Percentiles rank a stretch among this genome's conserved stretches.
Evolutionary conservation across 2,113 vertebrate species (phyloP).

Genomic region (Heterocephalus glaber): DNA sequence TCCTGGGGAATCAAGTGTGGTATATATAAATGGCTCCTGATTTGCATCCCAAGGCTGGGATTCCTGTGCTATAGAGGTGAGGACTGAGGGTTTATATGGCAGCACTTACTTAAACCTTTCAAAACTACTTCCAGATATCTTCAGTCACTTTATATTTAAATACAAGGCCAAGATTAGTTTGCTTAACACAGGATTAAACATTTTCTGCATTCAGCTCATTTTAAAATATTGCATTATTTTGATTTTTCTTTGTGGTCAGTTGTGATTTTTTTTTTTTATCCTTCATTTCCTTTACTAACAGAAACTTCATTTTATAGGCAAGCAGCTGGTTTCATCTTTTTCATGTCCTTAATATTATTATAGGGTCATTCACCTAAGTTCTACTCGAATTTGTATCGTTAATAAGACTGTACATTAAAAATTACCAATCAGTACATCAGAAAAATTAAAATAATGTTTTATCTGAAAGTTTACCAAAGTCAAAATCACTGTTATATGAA

Average conservation of each 20-base stretch:
- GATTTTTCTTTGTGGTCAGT: neutral
- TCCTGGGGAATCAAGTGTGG: constrained; percentile 79
- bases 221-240: constrained; percentile 2
- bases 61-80: constrained; percentile 72
- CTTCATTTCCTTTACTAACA: neutral
- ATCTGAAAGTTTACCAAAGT: neutral
- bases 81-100: constrained; percentile 71
- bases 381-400: neutral
- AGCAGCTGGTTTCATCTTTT: neutral
- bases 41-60: constrained; percentile 76
- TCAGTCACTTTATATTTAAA: constrained; percentile 63
- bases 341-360: neutral
- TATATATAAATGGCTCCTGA: constrained; percentile 81
- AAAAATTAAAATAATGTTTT: neutral
- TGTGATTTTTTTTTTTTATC: neutral
- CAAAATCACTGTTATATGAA: neutral
- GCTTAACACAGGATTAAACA: constrained; percentile 10
- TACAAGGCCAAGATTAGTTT: constrained; percentile 28
- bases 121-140: constrained; percentile 68
- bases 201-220: constrained; percentile 6
- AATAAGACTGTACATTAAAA: neutral
- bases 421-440: neutral
- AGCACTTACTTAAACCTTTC: constrained; percentile 72
- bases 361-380: neutral
- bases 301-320: neutral